phyloP scores from a whole-genome alignment of 2,113 vertebrate species.

The Ondatra zibethicus region DNA sequence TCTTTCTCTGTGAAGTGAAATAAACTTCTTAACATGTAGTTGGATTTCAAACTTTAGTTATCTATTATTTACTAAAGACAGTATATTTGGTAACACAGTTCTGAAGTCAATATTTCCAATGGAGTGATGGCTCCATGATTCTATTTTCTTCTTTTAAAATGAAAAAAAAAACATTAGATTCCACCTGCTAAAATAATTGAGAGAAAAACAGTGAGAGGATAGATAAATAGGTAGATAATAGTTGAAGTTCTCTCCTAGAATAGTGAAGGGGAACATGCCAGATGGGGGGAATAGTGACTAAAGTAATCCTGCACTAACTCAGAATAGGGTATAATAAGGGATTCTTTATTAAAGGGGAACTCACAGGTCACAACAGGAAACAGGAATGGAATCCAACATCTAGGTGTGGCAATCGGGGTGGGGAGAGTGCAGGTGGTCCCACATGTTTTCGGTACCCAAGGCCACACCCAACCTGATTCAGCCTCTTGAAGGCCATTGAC shows the following conservation, averaged over 20 bases:
- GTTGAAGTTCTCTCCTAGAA: not conserved
- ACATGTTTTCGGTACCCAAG: no score
- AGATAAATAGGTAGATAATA: not conserved
- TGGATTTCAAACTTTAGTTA: constrained; percentile 31
- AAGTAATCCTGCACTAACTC: no score
- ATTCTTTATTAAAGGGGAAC: no score
- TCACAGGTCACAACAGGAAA: no score
- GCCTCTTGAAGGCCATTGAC: no score
- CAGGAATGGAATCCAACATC: no score
- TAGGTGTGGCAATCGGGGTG: no score
- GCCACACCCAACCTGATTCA: no score
- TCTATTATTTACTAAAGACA: not conserved
- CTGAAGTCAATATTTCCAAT: not conserved
- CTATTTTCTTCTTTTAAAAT: constrained; percentile 22
- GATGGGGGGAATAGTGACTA: no score
- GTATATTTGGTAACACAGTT: not conserved
- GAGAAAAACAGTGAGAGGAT: not conserved
- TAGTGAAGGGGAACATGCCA: not conserved
- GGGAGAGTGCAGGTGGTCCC: no score
- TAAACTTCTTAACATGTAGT: not conserved
- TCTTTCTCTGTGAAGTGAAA: not conserved
- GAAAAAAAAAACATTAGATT: not conserved
- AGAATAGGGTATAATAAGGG: no score
- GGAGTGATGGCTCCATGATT: not conserved
- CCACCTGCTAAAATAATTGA: not conserved